Conservation (phyloP, 2,113 vertebrate genomes). For the Archocentrus centrarchus region DNA sequence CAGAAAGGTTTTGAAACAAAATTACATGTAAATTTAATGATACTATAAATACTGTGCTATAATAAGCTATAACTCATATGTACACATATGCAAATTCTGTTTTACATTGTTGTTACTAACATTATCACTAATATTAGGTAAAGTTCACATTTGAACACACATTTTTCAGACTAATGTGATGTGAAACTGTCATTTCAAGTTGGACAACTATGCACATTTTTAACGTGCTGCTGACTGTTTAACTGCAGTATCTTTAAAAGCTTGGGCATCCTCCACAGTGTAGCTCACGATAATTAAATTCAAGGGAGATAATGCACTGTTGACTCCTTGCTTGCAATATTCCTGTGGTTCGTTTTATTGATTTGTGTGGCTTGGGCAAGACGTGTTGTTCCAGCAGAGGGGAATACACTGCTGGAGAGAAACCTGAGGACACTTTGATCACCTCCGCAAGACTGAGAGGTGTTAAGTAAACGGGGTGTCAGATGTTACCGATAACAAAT, state of each 20-base stretch:
- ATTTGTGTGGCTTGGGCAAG: constrained; percentile 44
- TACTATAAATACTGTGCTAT: not conserved
- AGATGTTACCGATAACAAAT: constrained; percentile 16
- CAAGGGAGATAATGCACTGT: constrained; percentile 20
- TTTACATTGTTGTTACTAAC: not conserved
- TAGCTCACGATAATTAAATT: constrained; percentile 45
- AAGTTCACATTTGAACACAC: not conserved
- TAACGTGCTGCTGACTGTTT: constrained; percentile 28
- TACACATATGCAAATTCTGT: not conserved
- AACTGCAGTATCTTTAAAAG: constrained; percentile 43
- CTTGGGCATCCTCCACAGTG: constrained; percentile 48
- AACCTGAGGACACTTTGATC: constrained; percentile 32
- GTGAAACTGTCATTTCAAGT: not conserved
- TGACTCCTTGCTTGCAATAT: constrained; percentile 39
- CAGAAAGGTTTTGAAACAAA: constrained; percentile 21
- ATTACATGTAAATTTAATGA: constrained; percentile 26
- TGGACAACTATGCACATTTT: not conserved
- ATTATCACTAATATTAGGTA: not conserved
- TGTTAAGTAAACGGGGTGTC: constrained; percentile 27
- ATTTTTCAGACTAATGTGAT: not conserved
- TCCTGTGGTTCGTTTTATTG: constrained; percentile 38
- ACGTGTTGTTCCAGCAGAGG: constrained; percentile 25
- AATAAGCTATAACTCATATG: not conserved
- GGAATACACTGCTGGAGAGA: not conserved
- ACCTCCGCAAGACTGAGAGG: constrained; percentile 7